phyloP scores from a whole-genome alignment of 2,888 invertebrate species.

The Monochamus alternatus region DNA sequence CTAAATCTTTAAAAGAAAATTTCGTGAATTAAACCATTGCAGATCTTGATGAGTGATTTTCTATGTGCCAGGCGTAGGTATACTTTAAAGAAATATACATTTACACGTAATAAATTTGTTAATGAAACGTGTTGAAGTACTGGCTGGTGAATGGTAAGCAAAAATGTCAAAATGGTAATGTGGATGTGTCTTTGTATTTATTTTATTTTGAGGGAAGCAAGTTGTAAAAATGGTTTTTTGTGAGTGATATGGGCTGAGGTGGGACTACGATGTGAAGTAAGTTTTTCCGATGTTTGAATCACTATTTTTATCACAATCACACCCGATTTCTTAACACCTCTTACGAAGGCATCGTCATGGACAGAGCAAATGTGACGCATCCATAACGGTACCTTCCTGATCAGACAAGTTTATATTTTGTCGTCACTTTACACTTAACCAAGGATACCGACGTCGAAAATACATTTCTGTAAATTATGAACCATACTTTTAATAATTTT shows the following conservation, averaged over 20 bases:
- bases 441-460: neutral
- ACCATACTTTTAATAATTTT: neutral
- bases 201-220: conserved; percentile 39
- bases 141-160: conserved; percentile 35
- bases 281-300: conserved; percentile 37
- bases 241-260: conserved; percentile 33
- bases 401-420: neutral
- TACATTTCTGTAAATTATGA: neutral
- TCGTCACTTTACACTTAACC: neutral
- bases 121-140: neutral
- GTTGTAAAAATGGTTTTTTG: conserved; percentile 38
- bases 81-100: neutral
- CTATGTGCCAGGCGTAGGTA: neutral
- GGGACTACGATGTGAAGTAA: conserved; percentile 38
- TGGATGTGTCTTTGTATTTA: conserved; percentile 35
- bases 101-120: neutral
- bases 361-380: neutral
- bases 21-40: neutral
- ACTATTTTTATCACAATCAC: conserved; percentile 30
- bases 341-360: neutral
- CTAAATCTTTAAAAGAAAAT: neutral
- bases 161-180: conserved; percentile 35
- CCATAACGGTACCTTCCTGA: neutral
- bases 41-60: neutral
- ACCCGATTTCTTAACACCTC: conserved; percentile 28